Evolutionary conservation across 2,113 vertebrate genomes (phyloP).

Genomic region (Cariama cristata): DNA sequence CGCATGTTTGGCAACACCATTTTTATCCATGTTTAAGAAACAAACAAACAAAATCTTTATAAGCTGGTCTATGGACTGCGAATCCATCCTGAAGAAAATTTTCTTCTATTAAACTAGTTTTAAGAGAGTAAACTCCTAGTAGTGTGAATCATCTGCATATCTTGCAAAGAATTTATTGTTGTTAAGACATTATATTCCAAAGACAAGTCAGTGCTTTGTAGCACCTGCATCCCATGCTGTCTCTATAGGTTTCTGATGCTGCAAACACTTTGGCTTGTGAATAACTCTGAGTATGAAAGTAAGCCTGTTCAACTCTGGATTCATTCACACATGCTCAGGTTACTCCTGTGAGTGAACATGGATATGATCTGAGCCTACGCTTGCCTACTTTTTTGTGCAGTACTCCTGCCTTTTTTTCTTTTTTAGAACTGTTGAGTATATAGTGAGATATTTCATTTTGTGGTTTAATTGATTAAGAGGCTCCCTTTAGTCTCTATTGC

Average conservation of each 20-base stretch:
- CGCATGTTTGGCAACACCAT: not conserved
- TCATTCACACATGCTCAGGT: not conserved
- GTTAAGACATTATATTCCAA: not conserved
- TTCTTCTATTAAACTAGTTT: not conserved
- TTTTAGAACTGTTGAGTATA: not conserved
- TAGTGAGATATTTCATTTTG: not conserved
- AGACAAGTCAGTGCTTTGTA: not conserved
- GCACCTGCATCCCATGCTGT: not conserved
- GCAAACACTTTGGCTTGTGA: not conserved
- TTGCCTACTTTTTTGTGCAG: not conserved
- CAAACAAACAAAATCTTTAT: not conserved
- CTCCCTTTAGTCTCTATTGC: not conserved
- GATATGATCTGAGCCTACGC: not conserved
- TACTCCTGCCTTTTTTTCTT: not conserved
- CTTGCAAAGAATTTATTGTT: not conserved
- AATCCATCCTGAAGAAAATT: not conserved
- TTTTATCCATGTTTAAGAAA: not conserved
- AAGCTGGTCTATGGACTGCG: not conserved
- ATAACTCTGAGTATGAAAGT: not conserved
- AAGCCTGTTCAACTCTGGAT: not conserved
- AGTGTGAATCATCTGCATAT: not conserved
- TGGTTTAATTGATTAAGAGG: not conserved
- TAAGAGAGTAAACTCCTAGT: not conserved
- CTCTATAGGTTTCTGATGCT: not conserved
- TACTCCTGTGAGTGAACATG: not conserved